These are phyloP conservation scores for Noctua pronuba DNA, from an alignment of 2,888 invertebrate species.

Conservation along the genomic window DNA sequence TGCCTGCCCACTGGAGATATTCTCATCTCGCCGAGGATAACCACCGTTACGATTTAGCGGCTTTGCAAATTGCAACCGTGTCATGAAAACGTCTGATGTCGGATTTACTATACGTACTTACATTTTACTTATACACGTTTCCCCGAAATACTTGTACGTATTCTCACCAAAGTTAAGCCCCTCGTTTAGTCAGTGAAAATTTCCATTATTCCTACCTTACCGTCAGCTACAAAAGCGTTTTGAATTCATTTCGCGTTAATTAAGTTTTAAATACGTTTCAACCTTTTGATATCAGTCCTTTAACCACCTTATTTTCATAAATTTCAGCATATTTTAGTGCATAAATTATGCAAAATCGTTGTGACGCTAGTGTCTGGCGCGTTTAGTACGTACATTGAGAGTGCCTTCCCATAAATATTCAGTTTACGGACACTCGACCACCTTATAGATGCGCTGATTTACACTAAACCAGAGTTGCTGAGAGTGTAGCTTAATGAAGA, in stretches of 20 bases:
- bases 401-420: conserved; percentile 82
- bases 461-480: conserved; percentile 67
- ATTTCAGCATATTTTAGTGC: conserved; percentile 78
- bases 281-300: conserved; percentile 65
- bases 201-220: conserved; percentile 61
- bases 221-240: conserved; percentile 64
- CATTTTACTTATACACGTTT: conserved; percentile 49
- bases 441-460: conserved; percentile 78
- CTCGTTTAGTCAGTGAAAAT: conserved; percentile 56
- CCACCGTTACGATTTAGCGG: conserved; percentile 77
- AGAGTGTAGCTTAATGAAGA: conserved; percentile 68
- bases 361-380: conserved; percentile 78
- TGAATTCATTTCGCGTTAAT: conserved; percentile 70
- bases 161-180: conserved; percentile 52
- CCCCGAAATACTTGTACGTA: conserved; percentile 45
- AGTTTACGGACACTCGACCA: conserved; percentile 79
- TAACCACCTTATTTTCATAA: conserved; percentile 73
- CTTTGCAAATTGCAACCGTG: conserved; percentile 75
- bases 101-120: conserved; percentile 51
- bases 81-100: conserved; percentile 69
- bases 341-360: conserved; percentile 84
- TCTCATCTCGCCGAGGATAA: conserved; percentile 77
- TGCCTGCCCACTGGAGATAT: conserved; percentile 79
- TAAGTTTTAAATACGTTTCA: conserved; percentile 68
- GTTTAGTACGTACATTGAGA: conserved; percentile 72